phyloP scores from a whole-genome alignment of 2,113 vertebrate species.

The Scortum barcoo region DNA sequence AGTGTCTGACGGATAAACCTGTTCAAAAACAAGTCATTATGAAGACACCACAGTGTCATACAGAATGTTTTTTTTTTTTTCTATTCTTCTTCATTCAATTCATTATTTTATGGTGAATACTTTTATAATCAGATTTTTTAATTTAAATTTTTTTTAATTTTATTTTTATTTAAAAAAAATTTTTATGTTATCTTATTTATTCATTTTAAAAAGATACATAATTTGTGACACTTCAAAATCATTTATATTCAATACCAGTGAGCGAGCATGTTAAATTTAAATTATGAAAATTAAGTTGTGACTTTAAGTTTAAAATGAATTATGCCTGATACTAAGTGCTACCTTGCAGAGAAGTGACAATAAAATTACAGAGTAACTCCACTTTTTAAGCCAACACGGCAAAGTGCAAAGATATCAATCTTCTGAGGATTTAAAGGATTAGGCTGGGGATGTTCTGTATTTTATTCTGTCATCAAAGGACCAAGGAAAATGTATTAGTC shows the following conservation, averaged over 20 bases:
- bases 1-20: slow-evolving; percentile 20
- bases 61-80: not conserved
- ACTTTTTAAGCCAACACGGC: not conserved
- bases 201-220: too few relatives aligned
- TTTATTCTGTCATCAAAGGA: not conserved
- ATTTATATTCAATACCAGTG: not conserved
- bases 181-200: too few relatives aligned
- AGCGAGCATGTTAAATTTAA: too few relatives aligned
- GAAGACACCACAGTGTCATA: not conserved
- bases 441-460: not conserved
- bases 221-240: not conserved
- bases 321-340: too few relatives aligned
- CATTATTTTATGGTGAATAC: not conserved
- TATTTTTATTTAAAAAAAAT: not conserved
- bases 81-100: not conserved
- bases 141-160: too few relatives aligned
- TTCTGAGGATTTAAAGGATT: not conserved
- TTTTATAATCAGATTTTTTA: not conserved
- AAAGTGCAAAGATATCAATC: not conserved
- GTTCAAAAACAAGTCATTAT: not conserved
- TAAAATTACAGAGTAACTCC: not conserved
- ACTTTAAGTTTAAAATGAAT: not conserved
- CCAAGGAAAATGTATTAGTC: not conserved
- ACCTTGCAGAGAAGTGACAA: not conserved
- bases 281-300: not conserved